Percentiles rank a stretch among this genome's conserved stretches.
phyloP scores from a whole-genome alignment of 1,140 invertebrate genomes.

The Oscheius sp. region DNA sequence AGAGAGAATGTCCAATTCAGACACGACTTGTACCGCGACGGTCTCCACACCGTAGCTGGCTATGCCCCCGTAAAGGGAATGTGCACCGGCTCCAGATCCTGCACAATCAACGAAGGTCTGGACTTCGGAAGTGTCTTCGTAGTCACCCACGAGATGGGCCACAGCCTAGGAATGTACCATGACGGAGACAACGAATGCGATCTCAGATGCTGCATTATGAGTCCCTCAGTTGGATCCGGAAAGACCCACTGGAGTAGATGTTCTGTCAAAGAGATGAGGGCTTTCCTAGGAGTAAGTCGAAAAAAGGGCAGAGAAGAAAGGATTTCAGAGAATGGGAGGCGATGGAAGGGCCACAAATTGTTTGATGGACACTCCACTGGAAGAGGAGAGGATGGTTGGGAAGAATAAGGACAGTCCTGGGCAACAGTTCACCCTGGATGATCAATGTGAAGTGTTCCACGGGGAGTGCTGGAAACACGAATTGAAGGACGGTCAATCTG shows the following conservation, averaged over 20 bases:
- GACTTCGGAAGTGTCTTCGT: constrained; percentile 47
- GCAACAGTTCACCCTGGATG: constrained; percentile 40
- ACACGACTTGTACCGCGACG: constrained; percentile 43
- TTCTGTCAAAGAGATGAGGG: constrained; percentile 39
- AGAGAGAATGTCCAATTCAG: constrained; percentile 16
- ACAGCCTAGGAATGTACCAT: constrained; percentile 48
- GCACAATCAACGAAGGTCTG: constrained; percentile 46
- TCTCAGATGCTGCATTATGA: constrained; percentile 45
- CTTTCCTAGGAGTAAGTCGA: constrained; percentile 29
- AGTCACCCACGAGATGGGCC: constrained; percentile 47
- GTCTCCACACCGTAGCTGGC: constrained; percentile 41
- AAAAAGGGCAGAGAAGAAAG: background rate
- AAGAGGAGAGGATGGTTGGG: constrained; percentile 14
- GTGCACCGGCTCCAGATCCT: constrained; percentile 40
- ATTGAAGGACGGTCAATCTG: constrained; percentile 40
- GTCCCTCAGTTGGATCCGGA: constrained; percentile 41
- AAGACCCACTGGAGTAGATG: constrained; percentile 43
- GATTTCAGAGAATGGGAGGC: constrained; percentile 11
- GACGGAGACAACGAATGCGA: constrained; percentile 48
- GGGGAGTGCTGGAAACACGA: constrained; percentile 49
- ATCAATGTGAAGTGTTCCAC: constrained; percentile 47
- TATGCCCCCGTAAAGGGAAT: constrained; percentile 48
- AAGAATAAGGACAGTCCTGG: constrained; percentile 38
- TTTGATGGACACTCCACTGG: constrained; percentile 20
- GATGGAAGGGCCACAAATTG: constrained; percentile 24